Evolutionary conservation across 2,113 vertebrate genomes (phyloP), one percentile per base, ranked within the genome.

Genomic region (Cebus imitator): DNA sequence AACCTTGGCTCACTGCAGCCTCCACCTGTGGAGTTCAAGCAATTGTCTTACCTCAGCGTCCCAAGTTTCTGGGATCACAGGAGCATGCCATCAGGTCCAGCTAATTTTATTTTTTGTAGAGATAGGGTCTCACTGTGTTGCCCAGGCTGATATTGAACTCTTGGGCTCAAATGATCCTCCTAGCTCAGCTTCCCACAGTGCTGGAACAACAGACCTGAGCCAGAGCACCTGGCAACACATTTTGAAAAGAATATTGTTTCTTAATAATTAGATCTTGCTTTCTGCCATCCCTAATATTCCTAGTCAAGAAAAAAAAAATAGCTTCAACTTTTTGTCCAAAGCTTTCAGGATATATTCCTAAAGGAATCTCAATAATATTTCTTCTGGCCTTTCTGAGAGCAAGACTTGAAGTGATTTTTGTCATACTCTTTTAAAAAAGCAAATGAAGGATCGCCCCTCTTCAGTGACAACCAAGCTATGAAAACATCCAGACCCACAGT

Each of bases 191-290:
- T 61, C 58, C 25, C 25, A 35, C 6, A 30, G 27, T 66, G 64
- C 64, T 66, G 16, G 64, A 30, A 66, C 32, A 32, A 61, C 58
- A 61, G 58, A 27, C 12, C 11, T 64, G 61, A 68, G 66, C 64
- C 32, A 68, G 14, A 61, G 14, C 32, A 68, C 32, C 12, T 35
- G 32, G n/a, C 45, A 45, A 5, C 27, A 27, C 6, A 18, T 50
- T 83, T 88, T 52, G 6, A 85, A 95, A 52, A 90, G 17, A 72
- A 73, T 52, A 14, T 48, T 40, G 52, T 57, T 91, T 89, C 64
- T 87, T 75, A 79, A 66, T 81, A 87, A 76, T 30, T 80, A 66
- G 43, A 64, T 81, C 50, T n/a, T 88, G 27, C 43, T 84, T 93
- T 61, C 21, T 66, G 43, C 16, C 27, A 90, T 70, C 43, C 9